phyloP scores from a whole-genome alignment of 2,888 invertebrate species.

The Balanococcus diminutus region DNA sequence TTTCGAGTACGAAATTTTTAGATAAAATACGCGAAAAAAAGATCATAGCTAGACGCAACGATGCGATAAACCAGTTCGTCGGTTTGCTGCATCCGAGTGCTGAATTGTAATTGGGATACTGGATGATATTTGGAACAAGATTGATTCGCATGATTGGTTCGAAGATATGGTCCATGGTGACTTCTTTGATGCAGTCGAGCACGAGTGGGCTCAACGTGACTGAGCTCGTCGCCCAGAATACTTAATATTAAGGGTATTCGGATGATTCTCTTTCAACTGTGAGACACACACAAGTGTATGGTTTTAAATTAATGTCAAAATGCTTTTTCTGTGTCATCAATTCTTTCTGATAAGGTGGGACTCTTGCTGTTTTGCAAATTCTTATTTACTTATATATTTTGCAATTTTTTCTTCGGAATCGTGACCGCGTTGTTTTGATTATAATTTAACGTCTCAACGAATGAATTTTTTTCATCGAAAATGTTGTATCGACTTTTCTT shows the following conservation, averaged over 20 bases:
- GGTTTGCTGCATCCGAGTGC: background rate
- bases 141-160: conserved; percentile 8
- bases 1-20: background rate
- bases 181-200: background rate
- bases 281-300: too few species aligned
- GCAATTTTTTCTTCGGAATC: background rate
- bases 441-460: background rate
- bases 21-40: background rate
- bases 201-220: background rate
- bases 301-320: background rate
- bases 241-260: background rate
- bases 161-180: background rate
- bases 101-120: background rate
- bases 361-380: background rate
- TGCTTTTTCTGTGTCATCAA: background rate
- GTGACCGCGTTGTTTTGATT: too few species aligned
- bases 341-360: too few species aligned
- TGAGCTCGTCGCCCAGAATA: background rate
- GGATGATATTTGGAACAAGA: background rate
- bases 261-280: background rate
- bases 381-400: background rate
- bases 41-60: background rate
- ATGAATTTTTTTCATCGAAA: background rate
- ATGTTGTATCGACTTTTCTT: background rate
- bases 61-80: background rate